Conservation (phyloP, 2,113 vertebrate genomes). For the Heterotis niloticus region DNA sequence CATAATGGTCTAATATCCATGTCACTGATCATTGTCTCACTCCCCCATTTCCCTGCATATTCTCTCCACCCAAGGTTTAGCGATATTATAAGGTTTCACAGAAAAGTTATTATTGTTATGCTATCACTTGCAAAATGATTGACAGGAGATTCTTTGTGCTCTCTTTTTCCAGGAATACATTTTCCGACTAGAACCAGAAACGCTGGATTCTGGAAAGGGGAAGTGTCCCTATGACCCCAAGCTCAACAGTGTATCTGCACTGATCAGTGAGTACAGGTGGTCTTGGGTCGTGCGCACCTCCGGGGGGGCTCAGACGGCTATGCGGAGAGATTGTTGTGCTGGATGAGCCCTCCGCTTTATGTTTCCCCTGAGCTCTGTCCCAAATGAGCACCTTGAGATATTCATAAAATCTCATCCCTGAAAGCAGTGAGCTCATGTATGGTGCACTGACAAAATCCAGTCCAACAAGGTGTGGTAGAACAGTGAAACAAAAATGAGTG, state of each 20-base stretch:
- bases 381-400: no score
- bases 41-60: not conserved
- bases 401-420: not conserved
- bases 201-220: slow-evolving; percentile 95
- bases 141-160: not conserved
- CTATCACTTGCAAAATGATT: not conserved
- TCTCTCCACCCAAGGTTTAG: not conserved
- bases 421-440: not conserved
- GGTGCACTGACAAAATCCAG: not conserved
- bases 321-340: not conserved
- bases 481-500: not conserved
- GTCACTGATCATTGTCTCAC: not conserved
- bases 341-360: not conserved
- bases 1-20: not conserved
- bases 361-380: no score
- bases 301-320: not conserved
- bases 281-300: not conserved
- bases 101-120: not conserved
- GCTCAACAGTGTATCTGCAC: slow-evolving; percentile 89
- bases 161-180: slow-evolving; percentile 80
- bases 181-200: slow-evolving; percentile 92
- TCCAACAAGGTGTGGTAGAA: not conserved
- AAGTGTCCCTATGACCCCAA: slow-evolving; percentile 98
- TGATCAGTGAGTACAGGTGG: slow-evolving; percentile 85
- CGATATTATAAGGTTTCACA: not conserved